Evolutionary conservation across 2,888 invertebrate species (phyloP).

Genomic region (Agapostemon virescens): DNA sequence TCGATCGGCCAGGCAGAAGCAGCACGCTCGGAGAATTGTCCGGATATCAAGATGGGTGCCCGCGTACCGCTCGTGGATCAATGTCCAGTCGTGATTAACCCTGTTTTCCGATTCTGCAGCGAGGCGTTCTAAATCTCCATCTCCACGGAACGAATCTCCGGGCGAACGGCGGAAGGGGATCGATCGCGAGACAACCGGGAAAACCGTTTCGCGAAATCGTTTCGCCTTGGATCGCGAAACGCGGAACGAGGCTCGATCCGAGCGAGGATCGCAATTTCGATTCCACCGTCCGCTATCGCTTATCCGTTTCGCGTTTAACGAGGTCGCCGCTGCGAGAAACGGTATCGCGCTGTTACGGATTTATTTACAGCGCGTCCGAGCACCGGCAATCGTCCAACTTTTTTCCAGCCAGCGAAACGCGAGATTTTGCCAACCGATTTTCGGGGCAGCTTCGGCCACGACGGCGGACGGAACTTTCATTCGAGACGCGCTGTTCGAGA

Average conservation of each 20-base stretch:
- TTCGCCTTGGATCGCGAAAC: neutral
- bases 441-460: neutral
- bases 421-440: neutral
- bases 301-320: slow-evolving; percentile 60
- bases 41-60: neutral
- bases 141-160: neutral
- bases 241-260: slow-evolving; percentile 28
- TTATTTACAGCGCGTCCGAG: slow-evolving; percentile 48
- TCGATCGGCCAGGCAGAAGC: neutral
- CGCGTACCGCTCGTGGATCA: neutral
- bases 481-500: no score
- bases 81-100: slow-evolving; percentile 4
- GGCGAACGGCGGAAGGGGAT: neutral
- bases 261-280: slow-evolving; percentile 55
- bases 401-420: neutral
- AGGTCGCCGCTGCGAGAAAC: slow-evolving; percentile 55
- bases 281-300: slow-evolving; percentile 41
- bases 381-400: neutral
- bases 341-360: slow-evolving; percentile 48
- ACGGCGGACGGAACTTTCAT: no score
- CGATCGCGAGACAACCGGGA: neutral
- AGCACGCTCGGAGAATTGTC: neutral
- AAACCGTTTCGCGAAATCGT: no score
- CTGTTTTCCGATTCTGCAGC: neutral
- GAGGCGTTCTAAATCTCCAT: neutral